These are phyloP conservation scores for Coracopsis vasa DNA, from an alignment of 2,113 vertebrate species.

Conservation along the genomic window DNA sequence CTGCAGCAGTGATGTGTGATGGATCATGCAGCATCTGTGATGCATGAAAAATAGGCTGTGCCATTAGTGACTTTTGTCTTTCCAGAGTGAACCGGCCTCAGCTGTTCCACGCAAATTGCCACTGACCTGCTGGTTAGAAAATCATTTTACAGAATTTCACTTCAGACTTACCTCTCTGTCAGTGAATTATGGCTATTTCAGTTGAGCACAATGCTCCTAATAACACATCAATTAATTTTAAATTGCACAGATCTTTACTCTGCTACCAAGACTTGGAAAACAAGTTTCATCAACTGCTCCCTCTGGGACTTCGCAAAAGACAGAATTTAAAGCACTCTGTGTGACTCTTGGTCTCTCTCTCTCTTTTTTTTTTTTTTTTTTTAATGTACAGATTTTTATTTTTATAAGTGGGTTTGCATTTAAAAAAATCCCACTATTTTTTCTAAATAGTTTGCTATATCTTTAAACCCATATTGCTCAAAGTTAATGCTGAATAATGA, in stretches of 20 bases:
- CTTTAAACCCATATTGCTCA: neutral
- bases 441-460: neutral
- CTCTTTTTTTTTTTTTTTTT: neutral
- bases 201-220: neutral
- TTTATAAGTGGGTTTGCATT: neutral
- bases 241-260: neutral
- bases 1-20: rapidly evolving
- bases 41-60: neutral
- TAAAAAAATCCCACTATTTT: neutral
- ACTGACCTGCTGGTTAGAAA: neutral
- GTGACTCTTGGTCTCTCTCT: neutral
- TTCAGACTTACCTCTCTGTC: neutral
- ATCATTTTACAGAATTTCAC: neutral
- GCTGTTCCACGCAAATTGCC: neutral
- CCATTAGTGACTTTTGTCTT: neutral
- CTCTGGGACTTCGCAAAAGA: neutral
- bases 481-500: neutral
- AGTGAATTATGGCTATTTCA: neutral
- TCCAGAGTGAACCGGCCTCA: neutral
- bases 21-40: neutral
- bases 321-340: neutral
- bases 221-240: slow-evolving; percentile 1
- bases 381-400: neutral
- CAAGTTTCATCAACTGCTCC: neutral
- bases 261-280: neutral